Conservation (phyloP, 2,888 invertebrate genomes). For the Rhopalosiphum nymphaeae region DNA sequence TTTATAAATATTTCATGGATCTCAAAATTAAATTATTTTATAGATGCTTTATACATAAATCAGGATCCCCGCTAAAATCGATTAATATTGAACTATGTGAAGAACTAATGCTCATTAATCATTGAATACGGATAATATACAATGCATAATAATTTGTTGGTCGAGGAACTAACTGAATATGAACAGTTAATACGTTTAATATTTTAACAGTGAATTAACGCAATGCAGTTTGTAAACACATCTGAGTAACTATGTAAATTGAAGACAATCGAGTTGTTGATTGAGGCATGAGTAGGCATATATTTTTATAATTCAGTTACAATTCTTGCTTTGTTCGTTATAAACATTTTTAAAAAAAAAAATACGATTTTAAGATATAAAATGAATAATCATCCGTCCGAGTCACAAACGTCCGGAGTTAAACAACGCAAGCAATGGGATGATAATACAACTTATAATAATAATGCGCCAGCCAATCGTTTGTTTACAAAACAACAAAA, state of each 20-base stretch:
- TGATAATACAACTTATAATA: neutral
- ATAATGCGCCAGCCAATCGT: neutral
- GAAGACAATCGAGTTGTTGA: neutral
- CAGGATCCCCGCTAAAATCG: neutral
- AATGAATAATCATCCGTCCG: neutral
- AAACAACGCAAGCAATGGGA: neutral
- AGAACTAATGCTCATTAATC: neutral
- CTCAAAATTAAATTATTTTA: neutral
- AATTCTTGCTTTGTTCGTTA: neutral
- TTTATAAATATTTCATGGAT: neutral
- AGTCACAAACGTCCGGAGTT: neutral
- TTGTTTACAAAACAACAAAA: constrained; percentile 1
- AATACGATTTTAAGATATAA: neutral
- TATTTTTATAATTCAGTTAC: neutral
- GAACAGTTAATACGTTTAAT: neutral
- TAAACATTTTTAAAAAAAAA: neutral
- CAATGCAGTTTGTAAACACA: neutral
- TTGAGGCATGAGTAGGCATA: neutral
- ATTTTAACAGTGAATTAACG: neutral
- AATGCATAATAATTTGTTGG: neutral
- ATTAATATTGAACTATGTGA: neutral
- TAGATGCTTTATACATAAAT: neutral
- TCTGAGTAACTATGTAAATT: neutral
- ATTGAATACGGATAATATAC: neutral
- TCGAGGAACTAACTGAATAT: neutral